Evolutionary conservation across 35 echinoderm and acorn worm species (phyloP), one percentile per base, ranked within the genome.

Genomic region (Chiridota heheva): DNA sequence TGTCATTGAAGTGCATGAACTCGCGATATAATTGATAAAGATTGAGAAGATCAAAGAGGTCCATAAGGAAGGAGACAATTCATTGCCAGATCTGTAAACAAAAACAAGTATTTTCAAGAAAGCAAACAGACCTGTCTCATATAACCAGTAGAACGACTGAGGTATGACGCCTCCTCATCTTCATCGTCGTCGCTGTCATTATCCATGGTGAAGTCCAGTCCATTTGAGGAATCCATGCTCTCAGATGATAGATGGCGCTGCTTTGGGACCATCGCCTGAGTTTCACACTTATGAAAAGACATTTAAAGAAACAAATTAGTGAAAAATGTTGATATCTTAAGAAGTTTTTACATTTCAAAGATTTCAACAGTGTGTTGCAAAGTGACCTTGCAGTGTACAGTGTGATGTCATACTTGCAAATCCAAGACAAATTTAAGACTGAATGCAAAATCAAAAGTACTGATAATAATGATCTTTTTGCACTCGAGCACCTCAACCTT

Each of bases 131-230:
- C 82, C 87, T 96, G 63, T 83, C 89, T 77, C 60, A 90, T 83
- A 33, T 90, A 86, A 36, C 84, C 79, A 41, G 92, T 80, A 0
- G 82, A 77, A 44, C 77, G 78, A n/a, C 70, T 85, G n/a, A 96
- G 34, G 38, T 86, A 78, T 0, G 87, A 84, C 25, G 77, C 60
- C 73, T 95, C 86, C 59, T 87, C 92, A 76, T 96, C 71, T 5
- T 89, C 92, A 12, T 96, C 92, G 32, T 96, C 92, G 33, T 96
- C 90, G 17, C 81, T 86, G 25, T 93, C 90, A 18, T 86, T 87
- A 24, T 57, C 67, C 30, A 79, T 58, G 25, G 38, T 43, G 71
- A 72, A 85, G 63, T 74, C 86, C 25, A 66, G 80, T 34, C 73
- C 79, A 16, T 77, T 41, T 15, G n/a, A n/a, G 8, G 68, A 84